phyloP scores from a whole-genome alignment of 2,113 vertebrate species.

The Lycaon pictus region DNA sequence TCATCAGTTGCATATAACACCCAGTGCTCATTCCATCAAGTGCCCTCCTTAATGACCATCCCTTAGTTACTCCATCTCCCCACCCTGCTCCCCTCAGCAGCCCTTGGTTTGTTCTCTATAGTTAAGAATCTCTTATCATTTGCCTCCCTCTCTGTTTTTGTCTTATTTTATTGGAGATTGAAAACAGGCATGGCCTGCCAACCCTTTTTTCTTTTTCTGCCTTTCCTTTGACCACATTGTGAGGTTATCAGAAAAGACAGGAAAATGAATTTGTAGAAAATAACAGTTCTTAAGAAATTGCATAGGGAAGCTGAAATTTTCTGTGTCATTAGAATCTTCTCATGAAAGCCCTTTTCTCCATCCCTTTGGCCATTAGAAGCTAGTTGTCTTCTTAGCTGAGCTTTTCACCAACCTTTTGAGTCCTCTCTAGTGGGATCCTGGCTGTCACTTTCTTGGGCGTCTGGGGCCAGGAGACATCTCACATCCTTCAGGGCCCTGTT shows the following conservation, averaged over 20 bases:
- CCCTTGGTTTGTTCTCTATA: neutral
- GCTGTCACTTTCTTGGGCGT: neutral
- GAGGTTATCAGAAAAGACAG: neutral
- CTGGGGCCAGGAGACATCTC: neutral
- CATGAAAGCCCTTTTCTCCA: neutral
- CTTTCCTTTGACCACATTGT: constrained; percentile 45
- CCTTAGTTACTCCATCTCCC: neutral
- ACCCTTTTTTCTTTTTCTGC: neutral
- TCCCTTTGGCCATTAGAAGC: neutral
- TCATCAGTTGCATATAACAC: neutral
- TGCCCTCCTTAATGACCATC: neutral
- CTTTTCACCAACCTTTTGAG: neutral
- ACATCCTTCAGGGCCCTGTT: neutral
- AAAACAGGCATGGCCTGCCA: neutral
- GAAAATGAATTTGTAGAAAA: constrained; percentile 4
- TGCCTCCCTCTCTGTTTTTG: neutral
- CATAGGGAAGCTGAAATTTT: neutral
- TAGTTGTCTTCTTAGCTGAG: neutral
- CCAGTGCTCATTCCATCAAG: neutral
- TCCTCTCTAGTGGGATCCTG: neutral
- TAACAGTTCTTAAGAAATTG: neutral
- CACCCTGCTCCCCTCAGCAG: neutral
- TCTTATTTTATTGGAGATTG: neutral
- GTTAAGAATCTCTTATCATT: neutral
- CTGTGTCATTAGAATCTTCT: neutral